Percentiles rank a stretch among this genome's conserved stretches.
These are phyloP conservation scores for Lottia scabra DNA, from an alignment of 2,888 invertebrate species.

Conservation along the genomic window DNA sequence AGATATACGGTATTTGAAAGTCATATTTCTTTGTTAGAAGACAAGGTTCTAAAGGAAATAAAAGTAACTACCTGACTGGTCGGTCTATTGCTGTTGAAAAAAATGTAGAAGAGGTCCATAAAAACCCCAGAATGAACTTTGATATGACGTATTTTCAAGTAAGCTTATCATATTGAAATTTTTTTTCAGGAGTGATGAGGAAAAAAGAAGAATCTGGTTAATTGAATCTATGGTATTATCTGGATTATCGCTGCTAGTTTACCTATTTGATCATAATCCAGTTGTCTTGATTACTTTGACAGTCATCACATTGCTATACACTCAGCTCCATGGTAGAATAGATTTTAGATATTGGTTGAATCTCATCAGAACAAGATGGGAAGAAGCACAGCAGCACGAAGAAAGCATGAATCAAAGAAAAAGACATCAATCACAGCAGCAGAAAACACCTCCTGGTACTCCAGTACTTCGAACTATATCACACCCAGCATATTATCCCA, in stretches of 20 bases:
- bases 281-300: constrained; percentile 49
- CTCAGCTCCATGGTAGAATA: constrained; percentile 51
- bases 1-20: no score
- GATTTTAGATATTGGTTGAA: constrained; percentile 46
- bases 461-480: constrained; percentile 3
- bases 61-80: no score
- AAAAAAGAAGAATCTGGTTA: constrained; percentile 61
- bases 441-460: constrained; percentile 5
- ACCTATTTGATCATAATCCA: constrained; percentile 56
- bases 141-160: no score
- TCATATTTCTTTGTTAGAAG: no score
- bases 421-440: constrained; percentile 31
- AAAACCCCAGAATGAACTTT: no score
- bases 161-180: no score
- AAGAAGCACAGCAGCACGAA: constrained; percentile 62
- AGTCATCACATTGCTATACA: constrained; percentile 53
- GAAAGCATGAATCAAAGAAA: constrained; percentile 54
- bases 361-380: constrained; percentile 55
- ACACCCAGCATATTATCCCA: constrained; percentile 15
- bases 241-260: constrained; percentile 44
- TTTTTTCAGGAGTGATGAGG: constrained; percentile 51
- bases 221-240: constrained; percentile 51
- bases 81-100: no score
- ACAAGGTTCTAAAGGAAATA: no score
- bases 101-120: no score